Conservation (phyloP, 2,113 vertebrate genomes). For the Mugil cephalus region DNA sequence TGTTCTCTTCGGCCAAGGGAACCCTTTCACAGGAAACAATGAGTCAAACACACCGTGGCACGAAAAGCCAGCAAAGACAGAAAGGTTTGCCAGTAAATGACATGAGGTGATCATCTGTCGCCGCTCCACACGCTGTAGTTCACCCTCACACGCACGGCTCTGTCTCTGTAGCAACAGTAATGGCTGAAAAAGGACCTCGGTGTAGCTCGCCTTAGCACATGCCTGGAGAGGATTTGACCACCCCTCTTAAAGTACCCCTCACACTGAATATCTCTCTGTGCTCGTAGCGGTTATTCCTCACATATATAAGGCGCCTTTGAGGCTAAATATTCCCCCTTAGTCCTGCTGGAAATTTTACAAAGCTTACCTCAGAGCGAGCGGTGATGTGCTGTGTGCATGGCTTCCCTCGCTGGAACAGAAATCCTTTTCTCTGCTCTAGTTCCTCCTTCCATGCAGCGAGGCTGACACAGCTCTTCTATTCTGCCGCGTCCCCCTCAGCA, state of each 20-base stretch:
- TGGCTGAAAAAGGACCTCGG: constrained; percentile 75
- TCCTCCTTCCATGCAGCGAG: constrained; percentile 49
- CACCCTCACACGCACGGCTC: constrained; percentile 28
- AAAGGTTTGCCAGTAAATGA: background rate
- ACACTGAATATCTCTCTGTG: constrained; percentile 9
- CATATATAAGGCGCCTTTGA: no score
- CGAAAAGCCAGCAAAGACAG: background rate
- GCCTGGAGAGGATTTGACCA: constrained; percentile 59
- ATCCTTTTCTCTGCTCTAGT: constrained; percentile 35
- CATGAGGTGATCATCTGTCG: constrained; percentile 15
- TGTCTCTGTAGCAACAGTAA: constrained; percentile 65
- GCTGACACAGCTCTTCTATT: constrained; percentile 32
- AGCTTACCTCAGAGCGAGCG: constrained; percentile 48
- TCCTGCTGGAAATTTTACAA: background rate
- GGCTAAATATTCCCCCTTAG: background rate
- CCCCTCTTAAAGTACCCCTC: constrained; percentile 55
- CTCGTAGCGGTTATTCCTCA: background rate
- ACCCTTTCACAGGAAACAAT: constrained; percentile 64
- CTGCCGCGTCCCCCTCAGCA: constrained; percentile 58
- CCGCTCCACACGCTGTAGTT: background rate
- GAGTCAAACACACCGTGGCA: constrained; percentile 33
- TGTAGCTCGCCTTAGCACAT: constrained; percentile 69
- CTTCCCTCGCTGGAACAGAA: constrained; percentile 15
- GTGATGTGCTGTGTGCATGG: background rate
- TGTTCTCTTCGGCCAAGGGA: constrained; percentile 26